Evolutionary conservation across 2,888 invertebrate species (phyloP).

Genomic region (Drepanosiphum platanoidis): DNA sequence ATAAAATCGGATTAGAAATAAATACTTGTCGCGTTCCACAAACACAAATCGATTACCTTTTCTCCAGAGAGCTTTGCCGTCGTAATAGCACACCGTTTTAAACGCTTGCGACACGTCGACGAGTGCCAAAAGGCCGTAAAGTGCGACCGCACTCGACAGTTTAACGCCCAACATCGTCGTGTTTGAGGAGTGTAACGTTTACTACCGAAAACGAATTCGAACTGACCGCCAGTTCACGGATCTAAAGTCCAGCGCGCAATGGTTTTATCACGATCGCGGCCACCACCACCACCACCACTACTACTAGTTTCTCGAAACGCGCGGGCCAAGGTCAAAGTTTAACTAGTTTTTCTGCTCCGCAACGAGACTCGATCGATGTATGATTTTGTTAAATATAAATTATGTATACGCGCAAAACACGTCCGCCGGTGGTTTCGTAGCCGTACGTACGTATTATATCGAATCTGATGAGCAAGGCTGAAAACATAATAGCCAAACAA

Average conservation of each 20-base stretch:
- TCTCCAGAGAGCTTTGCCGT: slow-evolving; percentile 76
- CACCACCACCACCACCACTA: slow-evolving; percentile 21
- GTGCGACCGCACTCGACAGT: slow-evolving; percentile 34
- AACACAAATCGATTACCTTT: slow-evolving; percentile 71
- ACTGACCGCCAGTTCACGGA: slow-evolving; percentile 6
- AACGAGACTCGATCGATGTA: background rate
- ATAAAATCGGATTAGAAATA: no score
- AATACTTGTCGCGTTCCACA: no score
- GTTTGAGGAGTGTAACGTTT: no score
- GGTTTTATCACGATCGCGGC: background rate
- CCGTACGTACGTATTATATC: background rate
- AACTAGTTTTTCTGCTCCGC: slow-evolving; percentile 22
- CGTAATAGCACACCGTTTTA: slow-evolving; percentile 79
- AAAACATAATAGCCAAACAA: slow-evolving; percentile 6
- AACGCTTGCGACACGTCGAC: slow-evolving; percentile 66
- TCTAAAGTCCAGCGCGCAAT: background rate
- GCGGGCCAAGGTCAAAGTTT: slow-evolving; percentile 41
- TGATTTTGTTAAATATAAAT: background rate
- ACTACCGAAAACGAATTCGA: slow-evolving; percentile 3
- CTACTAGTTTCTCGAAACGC: background rate
- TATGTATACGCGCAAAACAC: background rate
- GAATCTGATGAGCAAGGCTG: slow-evolving; percentile 12
- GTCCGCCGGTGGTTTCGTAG: background rate
- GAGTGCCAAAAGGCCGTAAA: slow-evolving; percentile 42
- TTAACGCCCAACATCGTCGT: slow-evolving; percentile 35